Evolutionary conservation across 1,140 invertebrate genomes (phyloP).

Genomic region (Aphelinus atriplicis): DNA sequence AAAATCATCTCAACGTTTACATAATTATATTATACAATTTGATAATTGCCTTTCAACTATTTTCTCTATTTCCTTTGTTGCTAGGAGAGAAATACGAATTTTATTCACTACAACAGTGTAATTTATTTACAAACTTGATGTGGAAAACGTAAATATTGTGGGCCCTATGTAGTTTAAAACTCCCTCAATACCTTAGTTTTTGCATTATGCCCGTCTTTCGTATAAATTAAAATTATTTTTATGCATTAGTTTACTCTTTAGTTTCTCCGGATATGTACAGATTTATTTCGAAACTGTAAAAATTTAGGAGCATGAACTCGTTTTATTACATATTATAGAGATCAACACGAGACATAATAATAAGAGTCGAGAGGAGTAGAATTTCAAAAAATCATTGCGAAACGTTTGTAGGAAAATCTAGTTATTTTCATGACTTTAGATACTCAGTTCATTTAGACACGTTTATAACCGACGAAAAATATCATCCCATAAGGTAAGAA

Average conservation of each 20-base stretch:
- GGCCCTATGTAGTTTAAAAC: conserved; percentile 31
- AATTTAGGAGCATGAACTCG: conserved; percentile 40
- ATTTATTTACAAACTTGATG: conserved; percentile 37
- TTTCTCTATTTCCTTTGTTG: conserved; percentile 29
- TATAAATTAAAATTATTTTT: conserved; percentile 26
- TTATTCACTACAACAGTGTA: conserved; percentile 35
- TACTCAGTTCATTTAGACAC: too few relatives aligned
- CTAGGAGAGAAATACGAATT: conserved; percentile 31
- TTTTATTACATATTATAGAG: conserved; percentile 31
- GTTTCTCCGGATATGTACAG: conserved; percentile 53
- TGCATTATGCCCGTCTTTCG: conserved; percentile 24
- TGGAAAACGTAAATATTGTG: conserved; percentile 34
- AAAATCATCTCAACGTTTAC: conserved; percentile 35
- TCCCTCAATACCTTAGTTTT: conserved; percentile 31
- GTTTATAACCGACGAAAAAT: too few relatives aligned
- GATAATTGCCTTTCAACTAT: conserved; percentile 31
- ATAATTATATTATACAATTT: conserved; percentile 29
- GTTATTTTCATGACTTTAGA: background rate
- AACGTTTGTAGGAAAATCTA: background rate
- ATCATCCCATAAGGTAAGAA: too few relatives aligned
- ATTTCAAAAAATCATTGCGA: conserved; percentile 28
- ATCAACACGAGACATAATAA: conserved; percentile 43
- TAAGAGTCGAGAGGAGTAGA: conserved; percentile 8
- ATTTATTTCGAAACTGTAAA: conserved; percentile 42
- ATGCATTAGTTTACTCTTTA: conserved; percentile 26